Evolutionary conservation across 2,888 invertebrate genomes (phyloP).

Genomic region (Scaptomyza flava): DNA sequence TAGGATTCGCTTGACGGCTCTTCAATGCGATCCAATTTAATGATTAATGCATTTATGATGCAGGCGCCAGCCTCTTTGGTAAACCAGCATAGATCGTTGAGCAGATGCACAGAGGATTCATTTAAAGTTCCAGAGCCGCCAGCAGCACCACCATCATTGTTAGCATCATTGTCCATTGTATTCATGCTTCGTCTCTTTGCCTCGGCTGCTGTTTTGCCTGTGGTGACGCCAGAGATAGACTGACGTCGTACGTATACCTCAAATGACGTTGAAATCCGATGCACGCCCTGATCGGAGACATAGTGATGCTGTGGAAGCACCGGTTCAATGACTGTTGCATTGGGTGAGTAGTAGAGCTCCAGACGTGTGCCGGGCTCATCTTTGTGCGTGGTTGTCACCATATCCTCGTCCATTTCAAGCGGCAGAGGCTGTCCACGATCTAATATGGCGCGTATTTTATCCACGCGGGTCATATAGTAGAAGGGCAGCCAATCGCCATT

Average conservation of each 20-base stretch:
- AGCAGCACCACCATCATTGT: slow-evolving; percentile 15
- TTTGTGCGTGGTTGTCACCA: slow-evolving; percentile 78
- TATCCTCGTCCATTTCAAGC: slow-evolving; percentile 79
- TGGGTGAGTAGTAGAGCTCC: slow-evolving; percentile 82
- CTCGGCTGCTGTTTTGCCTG: slow-evolving; percentile 54
- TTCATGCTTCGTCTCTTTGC: slow-evolving; percentile 53
- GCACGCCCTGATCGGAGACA: slow-evolving; percentile 77
- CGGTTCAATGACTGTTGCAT: slow-evolving; percentile 78
- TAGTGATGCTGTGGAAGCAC: slow-evolving; percentile 81
- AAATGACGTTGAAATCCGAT: slow-evolving; percentile 83
- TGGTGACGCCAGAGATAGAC: slow-evolving; percentile 79
- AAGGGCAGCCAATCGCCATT: slow-evolving; percentile 83
- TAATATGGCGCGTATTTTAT: slow-evolving; percentile 84
- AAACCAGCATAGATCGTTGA: slow-evolving; percentile 84
- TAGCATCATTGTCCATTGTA: slow-evolving; percentile 41
- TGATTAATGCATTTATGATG: slow-evolving; percentile 83
- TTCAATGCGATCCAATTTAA: slow-evolving; percentile 80
- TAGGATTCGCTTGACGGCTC: slow-evolving; percentile 46
- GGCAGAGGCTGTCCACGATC: slow-evolving; percentile 84
- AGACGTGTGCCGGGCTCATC: slow-evolving; percentile 84
- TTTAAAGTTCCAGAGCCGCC: slow-evolving; percentile 32
- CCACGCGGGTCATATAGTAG: slow-evolving; percentile 84
- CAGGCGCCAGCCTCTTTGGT: slow-evolving; percentile 85
- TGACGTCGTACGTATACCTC: slow-evolving; percentile 84
- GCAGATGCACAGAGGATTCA: slow-evolving; percentile 70